A percentile compares a stretch with the other conserved stretches of the same genome.
These are phyloP conservation scores for Philhelius pedissequus DNA, from an alignment of 2,888 invertebrate species.

Conservation along the genomic window DNA sequence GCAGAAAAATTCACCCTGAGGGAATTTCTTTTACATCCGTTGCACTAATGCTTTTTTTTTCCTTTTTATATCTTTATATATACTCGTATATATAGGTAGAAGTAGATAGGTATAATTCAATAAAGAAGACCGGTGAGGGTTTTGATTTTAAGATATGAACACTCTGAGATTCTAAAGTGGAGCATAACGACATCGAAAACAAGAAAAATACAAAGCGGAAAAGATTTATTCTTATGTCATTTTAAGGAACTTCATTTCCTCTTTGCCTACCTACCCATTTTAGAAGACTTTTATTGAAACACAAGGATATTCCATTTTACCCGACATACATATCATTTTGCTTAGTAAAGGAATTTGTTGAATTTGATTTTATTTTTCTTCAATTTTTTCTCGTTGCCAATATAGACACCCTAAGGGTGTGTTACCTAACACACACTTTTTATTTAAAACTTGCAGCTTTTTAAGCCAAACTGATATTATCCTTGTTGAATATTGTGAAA, in stretches of 20 bases:
- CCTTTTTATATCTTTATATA: too few relatives aligned
- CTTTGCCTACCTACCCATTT: not conserved
- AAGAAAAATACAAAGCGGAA: not conserved
- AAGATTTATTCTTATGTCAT: conserved; percentile 41
- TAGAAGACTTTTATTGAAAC: not conserved
- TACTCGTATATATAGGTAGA: too few relatives aligned
- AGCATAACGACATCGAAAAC: not conserved
- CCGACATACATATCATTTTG: conserved; percentile 42
- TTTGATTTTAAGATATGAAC: not conserved
- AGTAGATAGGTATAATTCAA: conserved; percentile 14
- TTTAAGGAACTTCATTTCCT: conserved; percentile 45
- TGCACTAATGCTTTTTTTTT: not conserved
- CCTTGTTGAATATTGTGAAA: conserved; percentile 34
- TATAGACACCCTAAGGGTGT: not conserved
- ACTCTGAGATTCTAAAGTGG: conserved; percentile 17
- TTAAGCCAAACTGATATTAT: conserved; percentile 8
- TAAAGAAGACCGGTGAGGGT: not conserved
- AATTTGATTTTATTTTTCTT: conserved; percentile 10
- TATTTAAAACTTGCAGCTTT: not conserved
- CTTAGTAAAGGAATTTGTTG: not conserved
- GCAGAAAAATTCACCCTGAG: conserved; percentile 15
- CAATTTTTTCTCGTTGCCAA: conserved; percentile 13
- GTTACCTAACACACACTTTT: not conserved
- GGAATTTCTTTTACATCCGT: conserved; percentile 26
- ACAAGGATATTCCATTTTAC: conserved; percentile 21